Evolutionary conservation across 1,140 invertebrate genomes (phyloP).

Genomic region (Leptonema lineaticorne): DNA sequence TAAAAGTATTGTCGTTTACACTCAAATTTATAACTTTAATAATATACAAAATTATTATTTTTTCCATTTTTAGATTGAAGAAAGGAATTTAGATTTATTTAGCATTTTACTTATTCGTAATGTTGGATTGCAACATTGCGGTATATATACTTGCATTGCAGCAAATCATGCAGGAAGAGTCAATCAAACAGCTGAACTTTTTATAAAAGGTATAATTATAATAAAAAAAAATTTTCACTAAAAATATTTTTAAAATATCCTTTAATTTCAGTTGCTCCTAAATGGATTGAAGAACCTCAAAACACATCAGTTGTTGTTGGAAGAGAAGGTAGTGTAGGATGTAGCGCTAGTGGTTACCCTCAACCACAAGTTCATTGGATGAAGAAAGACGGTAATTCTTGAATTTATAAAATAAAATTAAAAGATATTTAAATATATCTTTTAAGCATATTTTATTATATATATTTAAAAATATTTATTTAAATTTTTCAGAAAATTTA

Average conservation of each 20-base stretch:
- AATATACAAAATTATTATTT: not conserved
- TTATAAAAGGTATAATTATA: conserved; percentile 67
- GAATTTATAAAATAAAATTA: too few relatives aligned
- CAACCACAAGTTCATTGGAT: conserved; percentile 68
- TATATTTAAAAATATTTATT: not conserved
- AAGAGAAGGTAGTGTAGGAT: conserved; percentile 64
- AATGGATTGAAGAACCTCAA: conserved; percentile 70
- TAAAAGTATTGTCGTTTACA: conserved; percentile 58
- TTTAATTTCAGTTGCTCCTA: conserved; percentile 65
- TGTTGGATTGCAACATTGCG: conserved; percentile 68
- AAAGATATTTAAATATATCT: not conserved
- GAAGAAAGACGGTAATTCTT: conserved; percentile 56
- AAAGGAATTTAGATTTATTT: conserved; percentile 67
- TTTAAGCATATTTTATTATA: conserved; percentile 1
- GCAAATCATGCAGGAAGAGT: conserved; percentile 73
- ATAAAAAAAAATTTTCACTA: not conserved
- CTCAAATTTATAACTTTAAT: not conserved
- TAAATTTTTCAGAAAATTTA: conserved; percentile 45
- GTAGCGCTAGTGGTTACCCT: conserved; percentile 70
- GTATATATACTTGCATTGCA: conserved; percentile 78
- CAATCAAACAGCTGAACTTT: conserved; percentile 71
- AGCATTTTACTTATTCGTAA: conserved; percentile 69
- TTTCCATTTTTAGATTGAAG: conserved; percentile 58
- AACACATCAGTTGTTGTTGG: conserved; percentile 66
- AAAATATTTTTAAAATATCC: conserved; percentile 17